These are phyloP conservation scores for Sebastes variabilis DNA, from an alignment of 2,797 vertebrate genomes.

Conservation along the genomic window DNA sequence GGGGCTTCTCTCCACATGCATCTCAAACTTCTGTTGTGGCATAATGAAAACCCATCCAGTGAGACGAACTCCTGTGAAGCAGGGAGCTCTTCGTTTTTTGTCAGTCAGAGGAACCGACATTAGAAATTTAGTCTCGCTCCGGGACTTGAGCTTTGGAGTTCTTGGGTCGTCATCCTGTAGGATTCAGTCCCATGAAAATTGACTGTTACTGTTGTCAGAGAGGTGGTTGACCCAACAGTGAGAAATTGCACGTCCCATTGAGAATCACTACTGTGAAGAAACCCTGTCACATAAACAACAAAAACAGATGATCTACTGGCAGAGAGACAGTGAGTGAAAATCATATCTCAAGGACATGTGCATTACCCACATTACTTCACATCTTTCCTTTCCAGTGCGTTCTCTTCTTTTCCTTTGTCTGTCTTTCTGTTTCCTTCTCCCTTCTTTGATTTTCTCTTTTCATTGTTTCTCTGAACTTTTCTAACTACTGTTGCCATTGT, in stretches of 20 bases:
- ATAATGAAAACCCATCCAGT: slow-evolving; percentile 12
- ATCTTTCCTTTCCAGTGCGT: background rate
- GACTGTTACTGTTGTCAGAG: background rate
- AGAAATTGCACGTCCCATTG: slow-evolving; percentile 15
- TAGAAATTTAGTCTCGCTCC: slow-evolving; percentile 1
- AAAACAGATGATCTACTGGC: slow-evolving; percentile 18
- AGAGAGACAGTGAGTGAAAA: background rate
- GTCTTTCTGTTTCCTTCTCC: background rate
- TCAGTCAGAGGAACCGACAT: background rate
- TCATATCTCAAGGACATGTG: background rate
- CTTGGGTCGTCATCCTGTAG: background rate
- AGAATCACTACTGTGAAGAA: slow-evolving; percentile 15
- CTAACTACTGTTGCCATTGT: background rate
- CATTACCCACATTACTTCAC: background rate
- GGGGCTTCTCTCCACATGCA: background rate
- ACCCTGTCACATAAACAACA: slow-evolving; percentile 8
- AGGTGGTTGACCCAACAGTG: slow-evolving; percentile 10
- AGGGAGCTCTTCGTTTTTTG: slow-evolving; percentile 1
- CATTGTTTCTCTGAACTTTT: background rate
- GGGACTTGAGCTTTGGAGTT: background rate
- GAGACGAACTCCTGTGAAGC: slow-evolving; percentile 18
- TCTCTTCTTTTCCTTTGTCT: background rate
- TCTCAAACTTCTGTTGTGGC: slow-evolving; percentile 4
- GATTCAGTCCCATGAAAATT: slow-evolving; percentile 18
- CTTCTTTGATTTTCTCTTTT: background rate